Conservation (phyloP, 2,797 vertebrate species). For the Odontamblyopus lacepedii region DNA sequence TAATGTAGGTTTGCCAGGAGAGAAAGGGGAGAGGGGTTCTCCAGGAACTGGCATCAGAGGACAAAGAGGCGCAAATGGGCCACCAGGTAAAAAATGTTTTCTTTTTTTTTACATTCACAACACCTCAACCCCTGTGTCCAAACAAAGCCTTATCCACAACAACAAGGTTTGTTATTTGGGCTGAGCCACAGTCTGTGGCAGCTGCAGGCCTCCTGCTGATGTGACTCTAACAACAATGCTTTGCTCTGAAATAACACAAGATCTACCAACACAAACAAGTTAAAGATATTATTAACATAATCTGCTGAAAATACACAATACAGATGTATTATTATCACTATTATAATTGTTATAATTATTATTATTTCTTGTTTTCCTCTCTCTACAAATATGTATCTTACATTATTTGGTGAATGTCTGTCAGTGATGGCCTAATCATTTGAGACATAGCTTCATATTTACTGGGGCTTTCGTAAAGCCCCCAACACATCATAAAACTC, state of each 20-base stretch:
- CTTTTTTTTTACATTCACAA: background rate
- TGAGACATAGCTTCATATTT: slow-evolving; percentile 39
- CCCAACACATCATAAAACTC: slow-evolving; percentile 45
- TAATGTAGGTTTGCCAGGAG: slow-evolving; percentile 86
- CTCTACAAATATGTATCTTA: background rate
- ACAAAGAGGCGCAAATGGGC: slow-evolving; percentile 86
- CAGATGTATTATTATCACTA: background rate
- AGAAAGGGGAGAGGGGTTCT: slow-evolving; percentile 93
- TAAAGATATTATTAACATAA: slow-evolving; percentile 29
- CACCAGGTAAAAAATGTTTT: slow-evolving; percentile 81
- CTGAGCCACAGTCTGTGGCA: slow-evolving; percentile 25
- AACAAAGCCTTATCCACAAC: slow-evolving; percentile 14
- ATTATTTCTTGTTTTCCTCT: background rate
- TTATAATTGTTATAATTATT: background rate
- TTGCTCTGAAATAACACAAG: background rate
- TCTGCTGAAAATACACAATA: background rate
- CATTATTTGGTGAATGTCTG: background rate
- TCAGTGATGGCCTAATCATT: background rate
- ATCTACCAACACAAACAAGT: slow-evolving; percentile 26
- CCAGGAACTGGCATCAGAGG: slow-evolving; percentile 84
- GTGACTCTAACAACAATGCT: slow-evolving; percentile 3
- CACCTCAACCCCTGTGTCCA: background rate
- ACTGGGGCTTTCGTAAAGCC: slow-evolving; percentile 46
- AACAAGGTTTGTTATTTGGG: slow-evolving; percentile 4
- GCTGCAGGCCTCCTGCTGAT: slow-evolving; percentile 26